Evolutionary conservation across 2,888 invertebrate species (phyloP).

Genomic region (Dryococelus australis): DNA sequence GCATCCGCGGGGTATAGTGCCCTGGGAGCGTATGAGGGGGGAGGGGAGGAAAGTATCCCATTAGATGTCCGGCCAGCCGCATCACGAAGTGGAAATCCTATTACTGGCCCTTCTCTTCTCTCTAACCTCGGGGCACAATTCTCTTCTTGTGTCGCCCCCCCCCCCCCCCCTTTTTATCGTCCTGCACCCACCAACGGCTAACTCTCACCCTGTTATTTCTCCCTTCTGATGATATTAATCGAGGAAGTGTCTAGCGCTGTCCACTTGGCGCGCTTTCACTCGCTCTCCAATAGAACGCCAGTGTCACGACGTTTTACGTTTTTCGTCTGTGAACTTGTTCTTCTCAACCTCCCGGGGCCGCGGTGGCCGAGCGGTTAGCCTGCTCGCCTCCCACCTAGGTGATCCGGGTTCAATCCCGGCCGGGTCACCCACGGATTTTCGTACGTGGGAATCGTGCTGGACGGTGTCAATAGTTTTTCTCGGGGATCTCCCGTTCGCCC

Average conservation of each 20-base stretch:
- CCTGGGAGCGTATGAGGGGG: neutral
- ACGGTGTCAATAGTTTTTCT: too few species aligned
- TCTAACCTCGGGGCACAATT: neutral
- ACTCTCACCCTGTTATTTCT: neutral
- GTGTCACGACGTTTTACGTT: too few species aligned
- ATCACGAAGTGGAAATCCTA: constrained; percentile 16
- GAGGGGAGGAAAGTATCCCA: neutral
- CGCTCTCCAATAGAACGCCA: too few species aligned
- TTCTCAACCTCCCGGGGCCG: too few species aligned
- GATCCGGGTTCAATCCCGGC: too few species aligned
- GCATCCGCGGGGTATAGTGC: neutral
- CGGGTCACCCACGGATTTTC: too few species aligned
- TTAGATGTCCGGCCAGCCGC: neutral
- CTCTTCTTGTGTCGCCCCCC: neutral
- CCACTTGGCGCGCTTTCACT: neutral
- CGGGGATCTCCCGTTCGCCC: too few species aligned
- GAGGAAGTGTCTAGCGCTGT: neutral
- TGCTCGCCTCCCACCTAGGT: too few species aligned
- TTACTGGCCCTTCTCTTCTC: neutral
- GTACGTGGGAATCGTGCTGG: too few species aligned
- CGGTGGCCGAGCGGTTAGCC: too few species aligned
- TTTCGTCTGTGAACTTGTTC: too few species aligned
- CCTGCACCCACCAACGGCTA: neutral
- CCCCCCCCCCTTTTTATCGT: neutral
- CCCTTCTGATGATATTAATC: constrained; percentile 8